Evolutionary conservation across 23 tunicate species (phyloP), one percentile per base, ranked within the genome.

Genomic region (Pegea sp.): DNA sequence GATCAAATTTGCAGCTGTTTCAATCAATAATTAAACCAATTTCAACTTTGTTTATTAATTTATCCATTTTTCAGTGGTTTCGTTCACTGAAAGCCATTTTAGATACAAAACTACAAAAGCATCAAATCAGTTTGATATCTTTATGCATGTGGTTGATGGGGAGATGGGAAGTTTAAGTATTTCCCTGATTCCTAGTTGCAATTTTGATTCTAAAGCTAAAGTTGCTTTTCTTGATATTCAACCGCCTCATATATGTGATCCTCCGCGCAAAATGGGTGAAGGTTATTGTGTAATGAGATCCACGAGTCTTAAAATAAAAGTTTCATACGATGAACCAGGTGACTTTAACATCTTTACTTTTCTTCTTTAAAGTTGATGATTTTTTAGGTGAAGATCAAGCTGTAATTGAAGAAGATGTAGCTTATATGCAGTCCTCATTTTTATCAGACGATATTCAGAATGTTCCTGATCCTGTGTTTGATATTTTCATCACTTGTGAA

Each of bases 221-320:
- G 76, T 77, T 5, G 48, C 76, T 29, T 63, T 61, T 56, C 18
- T 63, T 25, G 57, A 52, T n/a, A 34, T 74, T 3, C 16, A 32
- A 0, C 30, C 29, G n/a, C 44, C 38, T 5, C 60, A 46, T 28
- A 63, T 57, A 3, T 76, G 74, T 31, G 54, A 58, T 1, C 84
- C 95, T 3, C 95, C 95, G 4, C 58, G 95, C 1, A 84, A 68
- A 44, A 84, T 84, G 95, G 75, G 95, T 3, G 81, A 68, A 24
- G 95, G 95, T 24, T 84, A 60, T 54, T 63, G 28, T 32, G 29
- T 84, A 28, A 25, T 74, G 11, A 25, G 64, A 26, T 68, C 84
- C 2, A 74, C 34, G 33, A 48, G 33, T 51, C 72, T 84, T 21
- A 27, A 52, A 4, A 33, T 84, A 5, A 73, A 62, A 42, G 69